Percentiles rank a stretch among this genome's conserved stretches.
Conservation (phyloP, 2,113 vertebrate genomes). For the Mormoops blainvillei region DNA sequence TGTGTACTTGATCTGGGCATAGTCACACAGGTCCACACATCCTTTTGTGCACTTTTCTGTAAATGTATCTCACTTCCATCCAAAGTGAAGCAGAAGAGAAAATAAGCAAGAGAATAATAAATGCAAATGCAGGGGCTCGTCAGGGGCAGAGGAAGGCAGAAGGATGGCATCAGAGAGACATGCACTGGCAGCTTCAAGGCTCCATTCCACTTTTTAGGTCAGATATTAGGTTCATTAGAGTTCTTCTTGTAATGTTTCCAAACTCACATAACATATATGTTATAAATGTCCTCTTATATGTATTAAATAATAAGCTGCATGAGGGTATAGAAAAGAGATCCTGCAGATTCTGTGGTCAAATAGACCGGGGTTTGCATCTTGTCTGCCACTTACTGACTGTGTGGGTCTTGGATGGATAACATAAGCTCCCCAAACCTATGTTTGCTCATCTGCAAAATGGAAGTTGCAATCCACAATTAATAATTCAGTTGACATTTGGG, state of each 20-base stretch:
- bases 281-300: not conserved
- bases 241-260: not conserved
- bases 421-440: not conserved
- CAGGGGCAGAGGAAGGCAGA: not conserved
- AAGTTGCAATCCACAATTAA: not conserved
- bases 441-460: not conserved
- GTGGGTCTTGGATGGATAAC: not conserved
- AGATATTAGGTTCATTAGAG: not conserved
- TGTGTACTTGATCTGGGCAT: not conserved
- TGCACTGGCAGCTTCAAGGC: rapidly evolving
- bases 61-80: not conserved
- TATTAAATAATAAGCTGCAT: not conserved
- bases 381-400: not conserved
- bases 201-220: not conserved
- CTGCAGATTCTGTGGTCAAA: not conserved
- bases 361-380: not conserved
- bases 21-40: not conserved
- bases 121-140: not conserved
- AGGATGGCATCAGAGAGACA: not conserved
- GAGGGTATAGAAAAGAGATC: not conserved
- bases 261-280: not conserved
- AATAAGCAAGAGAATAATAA: not conserved
- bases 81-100: not conserved
- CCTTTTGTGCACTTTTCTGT: not conserved
- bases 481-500: not conserved